phyloP scores from a whole-genome alignment of 2,113 vertebrate genomes.

The Murina feae region DNA sequence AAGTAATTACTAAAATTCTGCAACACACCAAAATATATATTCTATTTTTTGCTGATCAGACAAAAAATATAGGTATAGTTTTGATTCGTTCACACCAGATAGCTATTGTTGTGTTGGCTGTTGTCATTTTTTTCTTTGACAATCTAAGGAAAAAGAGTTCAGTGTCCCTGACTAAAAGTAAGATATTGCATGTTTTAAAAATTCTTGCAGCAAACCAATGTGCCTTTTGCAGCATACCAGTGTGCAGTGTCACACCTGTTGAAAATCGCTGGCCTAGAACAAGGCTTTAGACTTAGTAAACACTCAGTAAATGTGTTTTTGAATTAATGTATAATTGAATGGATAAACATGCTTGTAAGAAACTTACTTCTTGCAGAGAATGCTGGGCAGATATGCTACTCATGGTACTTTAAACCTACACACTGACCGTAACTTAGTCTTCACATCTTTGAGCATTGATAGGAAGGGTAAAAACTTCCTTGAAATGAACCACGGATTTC shows the following conservation, averaged over 20 bases:
- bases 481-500: background rate
- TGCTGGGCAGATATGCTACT: background rate
- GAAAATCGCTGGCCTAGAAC: background rate
- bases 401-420: background rate
- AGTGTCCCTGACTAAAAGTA: background rate
- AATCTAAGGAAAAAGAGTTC: background rate
- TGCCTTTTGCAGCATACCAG: background rate
- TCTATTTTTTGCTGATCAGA: background rate
- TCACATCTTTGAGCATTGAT: conserved; percentile 46
- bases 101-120: background rate
- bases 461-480: conserved; percentile 28
- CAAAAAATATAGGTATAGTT: background rate
- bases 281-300: background rate
- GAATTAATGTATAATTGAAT: background rate
- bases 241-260: too few relatives aligned
- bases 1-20: background rate
- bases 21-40: background rate
- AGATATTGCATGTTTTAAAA: background rate
- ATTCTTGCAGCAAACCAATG: background rate
- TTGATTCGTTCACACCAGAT: background rate
- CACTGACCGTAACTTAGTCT: conserved; percentile 16
- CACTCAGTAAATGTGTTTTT: background rate
- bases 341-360: background rate
- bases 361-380: conserved; percentile 9
- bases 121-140: background rate